A percentile compares a stretch with the other conserved stretches of the same genome.
These are phyloP conservation scores for Encarsia formosa DNA, from an alignment of 2,888 invertebrate species.

Conservation along the genomic window DNA sequence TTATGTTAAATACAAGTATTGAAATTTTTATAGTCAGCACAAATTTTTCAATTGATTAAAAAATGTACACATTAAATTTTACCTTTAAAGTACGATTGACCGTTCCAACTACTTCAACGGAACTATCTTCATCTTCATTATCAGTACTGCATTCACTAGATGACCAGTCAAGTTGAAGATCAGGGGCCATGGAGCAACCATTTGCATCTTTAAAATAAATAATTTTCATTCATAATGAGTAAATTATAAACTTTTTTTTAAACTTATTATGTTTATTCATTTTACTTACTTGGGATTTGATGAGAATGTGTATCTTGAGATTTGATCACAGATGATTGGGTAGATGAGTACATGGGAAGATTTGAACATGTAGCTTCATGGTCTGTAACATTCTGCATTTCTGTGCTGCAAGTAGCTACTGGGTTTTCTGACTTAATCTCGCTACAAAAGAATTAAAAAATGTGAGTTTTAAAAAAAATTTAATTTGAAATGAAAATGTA, in stretches of 20 bases:
- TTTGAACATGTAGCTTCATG: too few species aligned
- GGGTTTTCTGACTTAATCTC: too few species aligned
- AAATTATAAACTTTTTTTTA: conserved; percentile 2
- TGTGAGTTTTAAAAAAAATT: too few species aligned
- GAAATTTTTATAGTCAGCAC: too few species aligned
- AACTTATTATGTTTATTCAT: too few species aligned
- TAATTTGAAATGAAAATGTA: too few species aligned
- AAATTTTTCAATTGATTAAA: too few species aligned
- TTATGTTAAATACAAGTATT: too few species aligned
- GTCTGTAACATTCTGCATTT: too few species aligned
- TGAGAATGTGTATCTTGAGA: conserved; percentile 34
- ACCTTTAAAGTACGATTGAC: conserved; percentile 19
- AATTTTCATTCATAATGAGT: background rate
- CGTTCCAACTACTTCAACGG: conserved; percentile 18
- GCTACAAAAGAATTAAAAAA: too few species aligned
- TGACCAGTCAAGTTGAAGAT: conserved; percentile 74
- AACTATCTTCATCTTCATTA: conserved; percentile 48
- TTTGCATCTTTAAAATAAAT: conserved; percentile 36
- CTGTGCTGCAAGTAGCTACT: too few species aligned
- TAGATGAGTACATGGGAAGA: conserved; percentile 15
- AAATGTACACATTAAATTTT: background rate
- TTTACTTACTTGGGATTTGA: conserved; percentile 37
- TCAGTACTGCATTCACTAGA: conserved; percentile 60
- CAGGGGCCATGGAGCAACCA: conserved; percentile 63
- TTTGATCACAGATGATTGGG: conserved; percentile 31